phyloP scores from a whole-genome alignment of 1,140 invertebrate species.

The Procambarus clarkii region DNA sequence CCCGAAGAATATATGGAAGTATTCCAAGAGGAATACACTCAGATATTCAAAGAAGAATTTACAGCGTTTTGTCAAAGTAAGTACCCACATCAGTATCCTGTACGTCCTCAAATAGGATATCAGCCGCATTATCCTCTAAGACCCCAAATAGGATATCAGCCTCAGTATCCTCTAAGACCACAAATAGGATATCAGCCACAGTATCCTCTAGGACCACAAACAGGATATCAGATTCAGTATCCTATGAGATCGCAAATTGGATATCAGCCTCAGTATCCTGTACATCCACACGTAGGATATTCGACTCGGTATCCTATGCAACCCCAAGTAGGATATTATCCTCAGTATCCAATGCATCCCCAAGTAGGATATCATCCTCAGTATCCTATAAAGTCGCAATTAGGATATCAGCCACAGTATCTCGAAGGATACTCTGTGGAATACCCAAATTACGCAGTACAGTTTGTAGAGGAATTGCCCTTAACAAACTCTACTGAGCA shows the following conservation, averaged over 20 bases:
- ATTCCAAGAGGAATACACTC: conserved; percentile 38
- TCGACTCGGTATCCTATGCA: neutral
- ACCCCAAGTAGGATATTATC: neutral
- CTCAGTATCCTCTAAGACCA: neutral
- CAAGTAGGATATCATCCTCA: too few species aligned
- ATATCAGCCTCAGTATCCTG: neutral
- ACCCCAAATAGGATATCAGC: neutral
- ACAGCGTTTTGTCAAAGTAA: conserved; percentile 30
- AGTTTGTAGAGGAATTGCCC: conserved; percentile 28
- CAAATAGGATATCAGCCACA: conserved; percentile 1
- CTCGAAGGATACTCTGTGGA: conserved; percentile 15
- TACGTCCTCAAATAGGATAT: neutral
- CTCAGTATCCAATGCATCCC: neutral
- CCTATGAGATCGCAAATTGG: neutral
- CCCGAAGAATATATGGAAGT: conserved; percentile 40
- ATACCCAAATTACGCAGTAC: conserved; percentile 27
- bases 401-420: neutral
- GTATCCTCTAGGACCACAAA: neutral
- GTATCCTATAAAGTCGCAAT: neutral
- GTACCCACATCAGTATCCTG: neutral
- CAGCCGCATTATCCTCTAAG: neutral
- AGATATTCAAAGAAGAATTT: conserved; percentile 34
- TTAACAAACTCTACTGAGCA: neutral
- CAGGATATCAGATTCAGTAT: neutral
- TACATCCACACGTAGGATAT: neutral